phyloP scores from a whole-genome alignment of 2,113 vertebrate genomes.

The Excalfactoria chinensis region DNA sequence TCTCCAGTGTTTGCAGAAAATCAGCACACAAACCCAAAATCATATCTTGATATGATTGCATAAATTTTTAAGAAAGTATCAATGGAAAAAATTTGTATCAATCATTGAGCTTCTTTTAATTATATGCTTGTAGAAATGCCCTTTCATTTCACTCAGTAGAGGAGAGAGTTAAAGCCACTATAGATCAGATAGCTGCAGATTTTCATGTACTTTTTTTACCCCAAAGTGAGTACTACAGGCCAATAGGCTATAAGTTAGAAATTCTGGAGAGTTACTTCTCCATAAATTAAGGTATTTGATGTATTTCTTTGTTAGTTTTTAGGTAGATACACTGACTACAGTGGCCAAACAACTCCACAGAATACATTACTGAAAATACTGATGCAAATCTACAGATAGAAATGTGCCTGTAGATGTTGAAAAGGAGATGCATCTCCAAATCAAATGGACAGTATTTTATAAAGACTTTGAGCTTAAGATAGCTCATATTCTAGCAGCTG shows the following conservation, averaged over 20 bases:
- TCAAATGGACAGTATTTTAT: neutral
- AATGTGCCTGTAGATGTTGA: fast-evolving
- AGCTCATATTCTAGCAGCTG: neutral
- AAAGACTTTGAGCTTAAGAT: neutral
- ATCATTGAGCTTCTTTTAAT: neutral
- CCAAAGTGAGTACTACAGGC: neutral
- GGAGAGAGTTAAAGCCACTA: neutral
- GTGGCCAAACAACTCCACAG: fast-evolving
- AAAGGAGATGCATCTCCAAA: neutral
- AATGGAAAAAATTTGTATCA: neutral
- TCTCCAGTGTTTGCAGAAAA: neutral
- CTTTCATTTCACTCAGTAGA: neutral
- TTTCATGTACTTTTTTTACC: neutral
- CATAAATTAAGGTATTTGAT: neutral
- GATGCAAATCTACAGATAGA: neutral
- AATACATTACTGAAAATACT: neutral
- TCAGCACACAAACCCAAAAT: neutral
- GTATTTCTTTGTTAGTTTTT: neutral
- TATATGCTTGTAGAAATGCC: neutral
- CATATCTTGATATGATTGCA: neutral
- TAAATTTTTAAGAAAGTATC: neutral
- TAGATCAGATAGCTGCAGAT: constrained; percentile 1
- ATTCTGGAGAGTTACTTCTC: neutral
- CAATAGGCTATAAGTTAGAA: neutral
- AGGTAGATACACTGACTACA: neutral